A percentile compares a stretch with the other conserved stretches of the same genome.
Conservation (phyloP, 2,113 vertebrate genomes). For the Hassar affinis region DNA sequence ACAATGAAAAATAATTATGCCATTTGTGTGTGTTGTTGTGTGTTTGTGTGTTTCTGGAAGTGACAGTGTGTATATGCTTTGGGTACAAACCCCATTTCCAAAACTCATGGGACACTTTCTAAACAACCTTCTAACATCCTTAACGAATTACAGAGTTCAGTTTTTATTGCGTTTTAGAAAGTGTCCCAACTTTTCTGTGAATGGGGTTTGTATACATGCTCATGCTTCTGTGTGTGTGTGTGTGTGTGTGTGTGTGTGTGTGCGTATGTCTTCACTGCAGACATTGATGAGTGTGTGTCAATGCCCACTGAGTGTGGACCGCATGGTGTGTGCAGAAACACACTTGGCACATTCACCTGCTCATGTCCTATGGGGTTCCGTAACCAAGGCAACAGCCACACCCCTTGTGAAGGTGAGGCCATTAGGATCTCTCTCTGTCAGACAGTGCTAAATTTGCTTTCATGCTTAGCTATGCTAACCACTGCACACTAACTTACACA, state of each 20-base stretch:
- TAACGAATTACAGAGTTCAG: no score
- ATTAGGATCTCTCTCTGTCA: not conserved
- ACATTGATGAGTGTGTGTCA: slow-evolving; percentile 57
- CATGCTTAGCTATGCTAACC: slow-evolving; percentile 16
- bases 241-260: slow-evolving; percentile 31
- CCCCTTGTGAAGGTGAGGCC: slow-evolving; percentile 61
- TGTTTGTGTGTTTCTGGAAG: slow-evolving; percentile 48
- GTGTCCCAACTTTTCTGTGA: no score
- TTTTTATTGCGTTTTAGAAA: no score
- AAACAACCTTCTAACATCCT: no score
- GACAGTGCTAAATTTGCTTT: slow-evolving; percentile 2
- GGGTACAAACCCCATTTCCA: no score
- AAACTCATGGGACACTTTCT: no score
- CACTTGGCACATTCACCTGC: slow-evolving; percentile 57
- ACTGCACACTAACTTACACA: slow-evolving; percentile 1
- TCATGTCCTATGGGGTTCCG: slow-evolving; percentile 57
- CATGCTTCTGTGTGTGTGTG: not conserved
- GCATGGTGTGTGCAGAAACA: slow-evolving; percentile 53
- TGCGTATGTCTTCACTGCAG: slow-evolving; percentile 50
- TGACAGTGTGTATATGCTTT: not conserved
- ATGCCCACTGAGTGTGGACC: slow-evolving; percentile 30
- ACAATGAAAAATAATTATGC: not conserved
- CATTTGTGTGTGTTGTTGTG: slow-evolving; percentile 28
- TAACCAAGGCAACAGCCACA: accelerated
- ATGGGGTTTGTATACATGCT: no score